Evolutionary conservation across 2,113 vertebrate species (phyloP), one percentile per base, ranked within the genome.

Genomic region (Bujurquina vittata): DNA sequence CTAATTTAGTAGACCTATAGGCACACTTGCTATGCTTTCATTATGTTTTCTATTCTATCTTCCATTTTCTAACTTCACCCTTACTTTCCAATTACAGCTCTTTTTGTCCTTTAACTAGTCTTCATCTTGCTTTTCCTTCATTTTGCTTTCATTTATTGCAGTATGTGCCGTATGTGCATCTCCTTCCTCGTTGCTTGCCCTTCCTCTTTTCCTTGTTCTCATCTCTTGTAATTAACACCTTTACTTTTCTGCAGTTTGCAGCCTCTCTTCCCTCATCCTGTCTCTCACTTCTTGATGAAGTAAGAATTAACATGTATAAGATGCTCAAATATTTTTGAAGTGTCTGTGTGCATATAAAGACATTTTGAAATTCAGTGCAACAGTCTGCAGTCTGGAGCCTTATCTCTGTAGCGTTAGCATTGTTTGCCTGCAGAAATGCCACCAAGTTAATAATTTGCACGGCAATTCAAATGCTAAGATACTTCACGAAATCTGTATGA

Each of bases 371-470:
- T 87, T 84, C 79, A 75, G 20, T 4, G 31, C 82, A 61, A 33
- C 67, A 54, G 84, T 89, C 80, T 86, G 80, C 56, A 20, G 65
- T 75, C 75, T 79, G 73, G 72, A 77, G 77, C 63, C 67, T 90
- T 90, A 87, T 94, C 90, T 75, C 56, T 61, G 33, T 26, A 35
- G 57, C 35, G 18, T 37, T 63, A 52, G 58, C 63, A 79, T 58
- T 86, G 88, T 85, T 90, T 78, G 86, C 85, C 87, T 77, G 76
- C 81, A 87, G 88, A 84, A 87, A 92, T 86, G 83, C 59, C 75
- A 84, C 54, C 84, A 59, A 87, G 63, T 87, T 91, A 84, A 87
- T 86, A 35, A 80, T 84, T 81, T 55, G 35, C 22, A 60, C 67
- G 26, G 43, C 77, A 77, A 90, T 90, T 77, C 65, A 91, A 82